Base-by-base conservation (phyloP, 2,113 vertebrate genomes). In the Pachycephala philippinensis region DNA sequence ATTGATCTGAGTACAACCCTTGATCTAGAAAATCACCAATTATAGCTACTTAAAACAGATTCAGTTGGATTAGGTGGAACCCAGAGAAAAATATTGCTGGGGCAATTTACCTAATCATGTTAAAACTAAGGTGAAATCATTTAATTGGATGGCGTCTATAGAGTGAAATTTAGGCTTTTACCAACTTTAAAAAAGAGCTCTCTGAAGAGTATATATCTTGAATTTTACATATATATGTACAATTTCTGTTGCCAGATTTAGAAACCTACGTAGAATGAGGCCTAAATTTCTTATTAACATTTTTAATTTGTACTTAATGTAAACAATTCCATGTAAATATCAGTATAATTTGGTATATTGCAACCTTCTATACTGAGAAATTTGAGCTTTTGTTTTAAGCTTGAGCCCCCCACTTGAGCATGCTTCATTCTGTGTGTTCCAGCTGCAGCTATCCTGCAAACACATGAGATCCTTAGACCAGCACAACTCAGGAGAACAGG, bases 11-110 rank as follows among this genome's bases (percentile, higher is more conserved):
- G 77, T 88, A 91, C 79, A 90, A 97, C 78, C 96, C 90, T 98
- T 98, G 97, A 97, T 97, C 96, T 97, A 93, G 94, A 97, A 98
- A 98, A 98, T 98, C 94, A 98, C 94, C 92, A 97, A 89, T 98
- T 98, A 97, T 86, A 91, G 82, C 89, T 96, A 95, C 96, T 97
- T 98, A 97, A 98, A 98, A 95, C 63, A 95, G 74, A 93, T 93
- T 95, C 87, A 76, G 84, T 68, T 92, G 65, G 90, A 96, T 97
- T 95, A 95, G 39, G 14, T 72, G 75, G 79, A 96, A 95, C 35
- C n/a, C 78, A 87, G 95, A 96, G 84, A 94, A 97, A 94, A 96
- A 80, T 28, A 56, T 37, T 76, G 11, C 40, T 70, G 40, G 33
- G 21, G 39, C n/a, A 74, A 42, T 90, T 93, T 91, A 75, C 86